Conservation (phyloP, 2,888 invertebrate genomes). For the Halictus quadricinctus region DNA sequence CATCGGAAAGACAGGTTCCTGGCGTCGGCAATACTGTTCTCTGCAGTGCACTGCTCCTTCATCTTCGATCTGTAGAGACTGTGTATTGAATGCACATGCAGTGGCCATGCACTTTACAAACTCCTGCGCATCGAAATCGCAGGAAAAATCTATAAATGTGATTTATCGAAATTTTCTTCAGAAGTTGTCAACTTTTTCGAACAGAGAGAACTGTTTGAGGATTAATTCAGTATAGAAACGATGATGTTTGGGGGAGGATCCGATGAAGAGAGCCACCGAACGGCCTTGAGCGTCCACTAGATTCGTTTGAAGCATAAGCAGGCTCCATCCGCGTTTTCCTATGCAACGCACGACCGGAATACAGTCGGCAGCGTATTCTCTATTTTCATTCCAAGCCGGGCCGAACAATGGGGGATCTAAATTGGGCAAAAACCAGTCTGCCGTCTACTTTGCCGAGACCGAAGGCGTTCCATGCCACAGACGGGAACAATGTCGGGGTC, state of each 20-base stretch:
- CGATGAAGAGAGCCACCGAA: neutral
- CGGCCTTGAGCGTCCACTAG: neutral
- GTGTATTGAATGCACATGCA: neutral
- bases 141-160: neutral
- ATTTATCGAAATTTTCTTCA: neutral
- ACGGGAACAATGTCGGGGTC: conserved; percentile 29
- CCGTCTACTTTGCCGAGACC: conserved; percentile 73
- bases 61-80: neutral
- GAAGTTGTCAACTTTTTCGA: neutral
- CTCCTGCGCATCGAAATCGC: neutral
- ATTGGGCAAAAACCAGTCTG: conserved; percentile 78
- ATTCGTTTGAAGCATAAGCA: neutral
- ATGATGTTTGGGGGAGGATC: neutral
- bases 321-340: conserved; percentile 50
- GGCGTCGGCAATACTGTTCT: conserved; percentile 36
- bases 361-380: conserved; percentile 50
- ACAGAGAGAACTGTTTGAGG: neutral
- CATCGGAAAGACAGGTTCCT: conserved; percentile 45
- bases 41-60: neutral
- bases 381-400: conserved; percentile 73
- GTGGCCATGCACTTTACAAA: neutral
- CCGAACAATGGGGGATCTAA: conserved; percentile 75
- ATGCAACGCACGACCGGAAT: conserved; percentile 48
- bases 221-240: neutral
- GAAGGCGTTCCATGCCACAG: conserved; percentile 63